A percentile compares a stretch with the other conserved stretches of the same genome.
Evolutionary conservation across 2,888 invertebrate genomes (phyloP).

Genomic region (Thyatira batis): DNA sequence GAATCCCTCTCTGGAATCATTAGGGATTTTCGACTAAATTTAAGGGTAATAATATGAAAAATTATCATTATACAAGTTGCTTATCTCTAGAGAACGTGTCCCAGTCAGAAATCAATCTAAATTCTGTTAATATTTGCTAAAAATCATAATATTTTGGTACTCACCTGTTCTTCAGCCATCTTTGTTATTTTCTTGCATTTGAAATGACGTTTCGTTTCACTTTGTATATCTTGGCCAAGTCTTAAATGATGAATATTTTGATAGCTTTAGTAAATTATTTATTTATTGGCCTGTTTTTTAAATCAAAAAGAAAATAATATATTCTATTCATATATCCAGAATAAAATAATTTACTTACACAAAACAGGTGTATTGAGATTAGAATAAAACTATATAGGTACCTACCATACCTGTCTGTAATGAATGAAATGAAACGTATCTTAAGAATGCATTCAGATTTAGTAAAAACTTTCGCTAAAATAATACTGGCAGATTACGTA

Average conservation of each 20-base stretch:
- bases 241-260: background rate
- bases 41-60: background rate
- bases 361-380: no score
- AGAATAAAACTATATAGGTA: no score
- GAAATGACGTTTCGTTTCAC: constrained; percentile 63
- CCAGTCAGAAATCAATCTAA: constrained; percentile 16
- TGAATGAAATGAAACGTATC: background rate
- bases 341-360: no score
- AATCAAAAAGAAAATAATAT: no score
- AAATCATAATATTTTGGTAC: constrained; percentile 77
- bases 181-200: constrained; percentile 83
- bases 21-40: background rate
- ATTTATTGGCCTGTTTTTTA: no score
- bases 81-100: background rate
- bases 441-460: constrained; percentile 11
- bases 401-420: no score
- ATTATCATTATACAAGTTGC: background rate
- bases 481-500: constrained; percentile 30
- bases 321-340: no score
- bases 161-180: constrained; percentile 92
- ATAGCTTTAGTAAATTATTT: no score
- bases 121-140: constrained; percentile 63
- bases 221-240: constrained; percentile 14
- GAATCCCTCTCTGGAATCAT: constrained; percentile 1
- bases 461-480: background rate